These are phyloP conservation scores for Alcedo quadribrachys DNA, from an alignment of 2,797 vertebrate genomes.

Conservation along the genomic window DNA sequence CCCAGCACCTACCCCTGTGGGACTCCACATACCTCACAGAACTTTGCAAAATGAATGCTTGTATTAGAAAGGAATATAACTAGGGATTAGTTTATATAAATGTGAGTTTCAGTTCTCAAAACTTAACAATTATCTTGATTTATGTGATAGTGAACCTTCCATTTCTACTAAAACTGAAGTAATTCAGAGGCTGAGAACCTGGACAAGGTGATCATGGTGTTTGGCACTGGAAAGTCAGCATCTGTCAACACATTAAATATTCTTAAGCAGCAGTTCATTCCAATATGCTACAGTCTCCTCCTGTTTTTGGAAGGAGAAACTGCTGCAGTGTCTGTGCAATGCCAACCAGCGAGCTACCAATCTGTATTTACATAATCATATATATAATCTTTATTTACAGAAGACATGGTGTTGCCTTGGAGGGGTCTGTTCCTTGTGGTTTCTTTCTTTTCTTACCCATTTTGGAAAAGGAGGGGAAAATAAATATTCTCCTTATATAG, in stretches of 20 bases:
- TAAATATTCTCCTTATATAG: neutral
- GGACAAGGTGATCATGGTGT: neutral
- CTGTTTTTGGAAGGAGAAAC: conserved; percentile 43
- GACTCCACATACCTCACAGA: neutral
- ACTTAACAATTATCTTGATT: neutral
- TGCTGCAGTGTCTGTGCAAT: neutral
- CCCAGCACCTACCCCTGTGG: too few species aligned
- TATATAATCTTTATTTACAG: neutral
- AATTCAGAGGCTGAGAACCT: neutral
- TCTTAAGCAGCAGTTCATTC: neutral
- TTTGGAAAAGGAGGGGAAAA: neutral
- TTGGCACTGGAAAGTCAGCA: conserved; percentile 33
- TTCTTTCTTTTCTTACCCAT: neutral
- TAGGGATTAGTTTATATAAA: neutral
- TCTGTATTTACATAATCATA: neutral
- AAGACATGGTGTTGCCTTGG: neutral
- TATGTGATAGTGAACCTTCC: neutral
- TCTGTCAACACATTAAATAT: conserved; percentile 49
- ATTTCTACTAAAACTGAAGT: neutral
- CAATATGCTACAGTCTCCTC: neutral
- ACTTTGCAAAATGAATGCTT: neutral
- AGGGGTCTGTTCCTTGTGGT: neutral
- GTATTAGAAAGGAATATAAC: neutral
- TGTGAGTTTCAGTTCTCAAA: neutral
- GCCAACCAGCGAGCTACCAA: neutral